Percentiles rank a stretch among this genome's conserved stretches.
phyloP scores from a whole-genome alignment of 2,888 invertebrate species.

The Sarcophaga caerulescens region DNA sequence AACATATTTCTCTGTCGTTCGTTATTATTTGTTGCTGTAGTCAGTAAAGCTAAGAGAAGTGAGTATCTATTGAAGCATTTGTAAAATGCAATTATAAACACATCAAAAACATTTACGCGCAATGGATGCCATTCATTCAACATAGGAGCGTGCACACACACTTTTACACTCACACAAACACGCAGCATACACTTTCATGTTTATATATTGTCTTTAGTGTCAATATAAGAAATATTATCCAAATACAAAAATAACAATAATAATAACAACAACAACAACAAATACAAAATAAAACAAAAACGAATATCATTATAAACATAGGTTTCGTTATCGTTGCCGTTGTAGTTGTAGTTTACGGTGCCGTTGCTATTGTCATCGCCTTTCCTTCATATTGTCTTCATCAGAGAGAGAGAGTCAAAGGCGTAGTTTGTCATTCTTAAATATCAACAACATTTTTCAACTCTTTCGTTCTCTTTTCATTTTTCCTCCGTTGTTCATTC shows the following conservation, averaged over 20 bases:
- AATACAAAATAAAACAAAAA: not conserved
- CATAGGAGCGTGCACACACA: no score
- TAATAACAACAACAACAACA: not conserved
- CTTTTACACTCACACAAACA: not conserved
- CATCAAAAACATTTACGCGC: slow-evolving; percentile 67
- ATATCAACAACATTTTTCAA: slow-evolving; percentile 41
- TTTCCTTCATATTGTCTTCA: slow-evolving; percentile 20
- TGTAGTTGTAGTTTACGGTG: not conserved
- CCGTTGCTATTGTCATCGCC: not conserved
- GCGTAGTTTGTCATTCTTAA: slow-evolving; percentile 57
- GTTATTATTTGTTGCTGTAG: slow-evolving; percentile 24
- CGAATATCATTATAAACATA: no score
- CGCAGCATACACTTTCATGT: not conserved
- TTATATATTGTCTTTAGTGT: not conserved
- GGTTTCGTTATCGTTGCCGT: slow-evolving; percentile 2
- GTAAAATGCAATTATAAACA: slow-evolving; percentile 66
- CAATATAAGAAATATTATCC: slow-evolving; percentile 15
- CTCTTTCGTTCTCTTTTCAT: slow-evolving; percentile 34
- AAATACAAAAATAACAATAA: no score
- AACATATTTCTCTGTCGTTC: slow-evolving; percentile 62
- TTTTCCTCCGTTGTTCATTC: not conserved
- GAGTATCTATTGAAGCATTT: slow-evolving; percentile 56
- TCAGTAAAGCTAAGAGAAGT: not conserved
- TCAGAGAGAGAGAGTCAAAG: no score
- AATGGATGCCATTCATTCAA: slow-evolving; percentile 14